Percentiles rank a stretch among this genome's conserved stretches.
These are phyloP conservation scores for Mormoops blainvillei DNA, from an alignment of 2,113 vertebrate genomes.

Conservation along the genomic window DNA sequence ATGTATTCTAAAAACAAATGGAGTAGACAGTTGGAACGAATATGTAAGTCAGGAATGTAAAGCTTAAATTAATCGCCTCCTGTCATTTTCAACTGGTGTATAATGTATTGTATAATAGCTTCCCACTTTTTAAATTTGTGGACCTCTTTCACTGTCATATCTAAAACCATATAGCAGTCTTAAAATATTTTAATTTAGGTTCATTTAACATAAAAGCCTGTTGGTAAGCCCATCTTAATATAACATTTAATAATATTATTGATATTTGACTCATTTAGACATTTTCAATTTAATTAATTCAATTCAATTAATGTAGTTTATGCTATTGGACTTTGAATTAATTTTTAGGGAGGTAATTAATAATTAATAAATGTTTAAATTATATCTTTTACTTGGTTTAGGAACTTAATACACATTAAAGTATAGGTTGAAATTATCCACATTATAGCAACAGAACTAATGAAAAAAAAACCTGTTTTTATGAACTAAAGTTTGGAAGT, in stretches of 20 bases:
- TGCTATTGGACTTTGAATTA: not conserved
- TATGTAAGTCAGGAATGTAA: not conserved
- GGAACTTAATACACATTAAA: not conserved
- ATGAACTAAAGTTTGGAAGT: not conserved
- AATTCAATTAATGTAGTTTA: not conserved
- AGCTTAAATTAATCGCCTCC: not conserved
- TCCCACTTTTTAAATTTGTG: not conserved
- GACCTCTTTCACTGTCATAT: not conserved
- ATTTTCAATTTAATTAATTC: not conserved
- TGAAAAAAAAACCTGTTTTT: not conserved
- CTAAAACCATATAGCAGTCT: not conserved
- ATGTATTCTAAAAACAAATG: not conserved
- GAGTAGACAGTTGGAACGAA: not conserved
- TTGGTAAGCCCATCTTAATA: not conserved
- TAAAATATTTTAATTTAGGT: not conserved
- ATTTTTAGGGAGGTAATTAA: not conserved
- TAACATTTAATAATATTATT: no score
- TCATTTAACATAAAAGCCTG: not conserved
- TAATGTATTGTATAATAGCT: not conserved
- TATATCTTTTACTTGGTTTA: not conserved
- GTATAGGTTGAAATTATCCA: not conserved
- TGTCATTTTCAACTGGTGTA: not conserved
- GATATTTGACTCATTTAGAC: not conserved
- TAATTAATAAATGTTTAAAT: not conserved
- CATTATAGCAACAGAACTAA: not conserved